A percentile compares a stretch with the other conserved stretches of the same genome.
Evolutionary conservation across 2,888 invertebrate species (phyloP).

Genomic region (Drymonia ruficornis): DNA sequence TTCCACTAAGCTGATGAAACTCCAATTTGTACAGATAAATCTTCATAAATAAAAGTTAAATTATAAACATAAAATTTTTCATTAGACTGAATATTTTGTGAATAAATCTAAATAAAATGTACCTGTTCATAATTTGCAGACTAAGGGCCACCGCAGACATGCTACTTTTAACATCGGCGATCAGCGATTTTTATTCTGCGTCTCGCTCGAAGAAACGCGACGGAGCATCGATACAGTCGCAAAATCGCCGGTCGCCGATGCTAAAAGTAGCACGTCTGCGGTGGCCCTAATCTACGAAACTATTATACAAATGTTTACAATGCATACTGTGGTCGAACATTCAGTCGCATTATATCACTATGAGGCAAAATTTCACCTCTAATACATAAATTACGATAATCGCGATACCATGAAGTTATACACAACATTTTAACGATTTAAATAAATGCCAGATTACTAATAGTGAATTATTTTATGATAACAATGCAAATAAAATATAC

Average conservation of each 20-base stretch:
- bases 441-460: slow-evolving; percentile 61
- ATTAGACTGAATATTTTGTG: slow-evolving; percentile 32
- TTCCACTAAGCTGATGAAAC: slow-evolving; percentile 38
- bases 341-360: slow-evolving; percentile 9
- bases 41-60: slow-evolving; percentile 34
- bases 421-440: slow-evolving; percentile 44
- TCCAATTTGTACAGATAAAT: slow-evolving; percentile 41
- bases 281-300: slow-evolving; percentile 36
- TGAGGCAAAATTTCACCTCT: slow-evolving; percentile 1
- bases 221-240: no score
- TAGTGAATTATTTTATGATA: slow-evolving; percentile 35
- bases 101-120: slow-evolving; percentile 39
- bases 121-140: slow-evolving; percentile 30
- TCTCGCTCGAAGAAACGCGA: no score
- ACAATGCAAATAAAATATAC: slow-evolving; percentile 47
- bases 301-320: slow-evolving; percentile 37
- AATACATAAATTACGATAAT: background rate
- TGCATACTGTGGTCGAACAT: slow-evolving; percentile 19
- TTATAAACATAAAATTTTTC: slow-evolving; percentile 37
- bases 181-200: no score
- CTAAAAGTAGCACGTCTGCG: no score
- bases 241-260: no score
- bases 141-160: no score
- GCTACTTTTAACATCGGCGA: no score
- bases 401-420: slow-evolving; percentile 25